These are phyloP conservation scores for Motacilla tschutschensis DNA, from an alignment of 2,113 vertebrate species.

Conservation along the genomic window DNA sequence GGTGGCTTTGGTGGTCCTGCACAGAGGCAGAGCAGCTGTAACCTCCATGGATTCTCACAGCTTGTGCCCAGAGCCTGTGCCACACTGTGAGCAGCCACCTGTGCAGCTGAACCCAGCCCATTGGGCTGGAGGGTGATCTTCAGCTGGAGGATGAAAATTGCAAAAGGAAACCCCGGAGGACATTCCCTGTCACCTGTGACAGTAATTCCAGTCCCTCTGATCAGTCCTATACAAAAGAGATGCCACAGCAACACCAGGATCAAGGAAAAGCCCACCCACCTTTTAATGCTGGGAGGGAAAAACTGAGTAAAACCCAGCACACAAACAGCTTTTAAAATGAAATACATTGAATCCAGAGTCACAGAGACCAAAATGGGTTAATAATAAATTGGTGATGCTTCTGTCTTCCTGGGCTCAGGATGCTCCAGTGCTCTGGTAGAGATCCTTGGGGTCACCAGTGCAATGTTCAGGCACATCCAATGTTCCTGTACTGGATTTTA, in stretches of 20 bases:
- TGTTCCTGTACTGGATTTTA: neutral
- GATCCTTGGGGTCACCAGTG: neutral
- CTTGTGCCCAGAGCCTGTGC: neutral
- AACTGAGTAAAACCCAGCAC: neutral
- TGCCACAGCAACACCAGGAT: neutral
- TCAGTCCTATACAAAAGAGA: neutral
- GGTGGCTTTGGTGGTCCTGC: neutral
- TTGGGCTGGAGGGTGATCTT: neutral
- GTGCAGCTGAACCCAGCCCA: neutral
- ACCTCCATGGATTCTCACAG: fast-evolving
- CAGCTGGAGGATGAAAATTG: neutral
- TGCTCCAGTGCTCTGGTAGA: neutral
- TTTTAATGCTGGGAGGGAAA: neutral
- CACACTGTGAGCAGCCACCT: neutral
- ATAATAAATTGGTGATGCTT: neutral
- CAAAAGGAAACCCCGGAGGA: neutral
- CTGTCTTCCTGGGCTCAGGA: neutral
- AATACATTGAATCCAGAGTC: neutral
- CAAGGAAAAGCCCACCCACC: neutral
- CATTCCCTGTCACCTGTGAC: neutral
- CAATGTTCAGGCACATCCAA: neutral
- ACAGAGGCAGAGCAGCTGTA: neutral
- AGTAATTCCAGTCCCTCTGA: neutral
- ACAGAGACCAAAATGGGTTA: neutral
- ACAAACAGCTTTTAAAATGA: neutral